Conservation (phyloP, 1,140 invertebrate genomes). For the Periplaneta americana region DNA sequence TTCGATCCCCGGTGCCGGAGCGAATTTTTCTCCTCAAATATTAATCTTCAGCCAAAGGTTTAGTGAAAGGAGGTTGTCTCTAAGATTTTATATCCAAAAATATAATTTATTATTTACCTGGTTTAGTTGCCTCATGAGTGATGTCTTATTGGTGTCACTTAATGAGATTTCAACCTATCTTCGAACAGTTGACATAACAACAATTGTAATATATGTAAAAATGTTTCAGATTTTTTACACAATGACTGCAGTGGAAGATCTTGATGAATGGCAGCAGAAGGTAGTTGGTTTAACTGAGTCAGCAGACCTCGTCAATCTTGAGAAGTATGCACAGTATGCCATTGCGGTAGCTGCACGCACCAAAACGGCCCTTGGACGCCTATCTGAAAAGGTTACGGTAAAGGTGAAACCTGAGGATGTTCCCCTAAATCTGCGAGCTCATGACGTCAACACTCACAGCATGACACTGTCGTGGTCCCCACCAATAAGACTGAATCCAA, state of each 20-base stretch:
- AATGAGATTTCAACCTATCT: not conserved
- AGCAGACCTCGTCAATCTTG: slow-evolving; percentile 83
- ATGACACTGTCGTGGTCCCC: slow-evolving; percentile 89
- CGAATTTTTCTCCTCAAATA: no score
- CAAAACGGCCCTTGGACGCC: slow-evolving; percentile 59
- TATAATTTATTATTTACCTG: not conserved
- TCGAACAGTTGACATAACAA: slow-evolving; percentile 26
- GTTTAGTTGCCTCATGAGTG: no score
- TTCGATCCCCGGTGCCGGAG: no score
- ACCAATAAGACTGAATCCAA: slow-evolving; percentile 84
- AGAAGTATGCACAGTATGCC: slow-evolving; percentile 87
- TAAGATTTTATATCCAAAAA: not conserved
- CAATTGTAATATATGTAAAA: no score
- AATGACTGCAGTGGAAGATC: slow-evolving; percentile 85
- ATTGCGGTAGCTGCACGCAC: slow-evolving; percentile 85
- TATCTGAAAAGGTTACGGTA: slow-evolving; percentile 72
- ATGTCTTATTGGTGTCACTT: not conserved
- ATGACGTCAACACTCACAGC: slow-evolving; percentile 82
- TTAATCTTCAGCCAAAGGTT: no score
- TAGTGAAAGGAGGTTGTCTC: no score
- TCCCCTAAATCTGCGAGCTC: slow-evolving; percentile 76
- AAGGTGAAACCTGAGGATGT: slow-evolving; percentile 90
- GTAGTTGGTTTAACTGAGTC: slow-evolving; percentile 81
- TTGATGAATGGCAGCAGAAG: slow-evolving; percentile 87
- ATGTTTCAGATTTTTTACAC: slow-evolving; percentile 77